Evolutionary conservation across 2,797 vertebrate genomes (phyloP).

Genomic region (Perodicticus potto): DNA sequence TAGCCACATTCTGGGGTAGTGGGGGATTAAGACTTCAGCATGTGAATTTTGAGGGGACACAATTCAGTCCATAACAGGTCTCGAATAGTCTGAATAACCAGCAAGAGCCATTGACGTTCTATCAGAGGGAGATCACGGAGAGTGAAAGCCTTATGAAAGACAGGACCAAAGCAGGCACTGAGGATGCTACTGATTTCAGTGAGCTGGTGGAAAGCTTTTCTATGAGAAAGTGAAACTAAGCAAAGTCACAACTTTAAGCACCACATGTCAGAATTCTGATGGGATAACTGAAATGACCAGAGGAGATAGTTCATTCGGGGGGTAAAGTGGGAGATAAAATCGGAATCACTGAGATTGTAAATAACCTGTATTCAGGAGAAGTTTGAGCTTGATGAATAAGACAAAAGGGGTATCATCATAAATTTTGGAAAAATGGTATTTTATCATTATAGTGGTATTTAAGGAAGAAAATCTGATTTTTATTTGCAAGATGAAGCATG

Average conservation of each 20-base stretch:
- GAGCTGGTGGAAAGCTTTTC: neutral
- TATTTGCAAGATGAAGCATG: neutral
- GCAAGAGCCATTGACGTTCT: neutral
- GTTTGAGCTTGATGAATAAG: neutral
- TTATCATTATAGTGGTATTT: neutral
- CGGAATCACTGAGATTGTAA: neutral
- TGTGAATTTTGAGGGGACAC: neutral
- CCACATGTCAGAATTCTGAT: neutral
- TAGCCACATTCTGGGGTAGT: neutral
- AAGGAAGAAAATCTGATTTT: neutral
- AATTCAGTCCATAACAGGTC: neutral
- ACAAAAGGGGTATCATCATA: neutral
- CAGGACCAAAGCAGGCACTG: neutral
- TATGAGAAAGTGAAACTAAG: neutral
- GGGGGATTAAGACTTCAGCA: neutral
- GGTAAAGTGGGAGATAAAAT: neutral
- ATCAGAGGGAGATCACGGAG: neutral
- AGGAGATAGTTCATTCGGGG: neutral
- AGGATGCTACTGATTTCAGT: neutral
- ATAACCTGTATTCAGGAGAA: neutral
- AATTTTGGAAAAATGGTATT: constrained; percentile 19
- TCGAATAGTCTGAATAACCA: neutral
- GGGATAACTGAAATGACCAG: neutral
- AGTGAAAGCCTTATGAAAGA: neutral
- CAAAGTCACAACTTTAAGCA: neutral